Base-by-base conservation (phyloP, 2,888 invertebrate genomes). In the Taphrorychus bicolor region DNA sequence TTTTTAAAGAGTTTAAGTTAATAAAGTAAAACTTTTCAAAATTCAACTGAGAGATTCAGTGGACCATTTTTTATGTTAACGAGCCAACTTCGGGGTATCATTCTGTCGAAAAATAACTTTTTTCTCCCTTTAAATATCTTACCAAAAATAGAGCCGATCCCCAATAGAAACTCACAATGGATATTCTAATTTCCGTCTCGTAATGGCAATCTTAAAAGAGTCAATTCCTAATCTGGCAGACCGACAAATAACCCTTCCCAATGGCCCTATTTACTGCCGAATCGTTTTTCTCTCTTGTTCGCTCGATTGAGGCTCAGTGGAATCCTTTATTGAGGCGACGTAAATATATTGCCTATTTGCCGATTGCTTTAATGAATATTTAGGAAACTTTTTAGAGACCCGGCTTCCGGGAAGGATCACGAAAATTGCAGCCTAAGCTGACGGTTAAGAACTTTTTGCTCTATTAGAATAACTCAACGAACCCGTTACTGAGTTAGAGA, bases 211-310 rank as follows among this genome's bases (percentile, higher is more conserved):
- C 40, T 52, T 40, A 52, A 52, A 60, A 41, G 52, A 32, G 59
- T 59, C 53, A 56, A 62, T 58, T 62, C 41, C 62, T 49, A 62
- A 62, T 67, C 58, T 58, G 58, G 41, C 61, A 57, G 22, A 62
- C 54, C 62, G 62, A 68, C 67, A 68, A 68, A 63, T 59, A 68
- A 63, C 62, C 62, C 63, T 63, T 68, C 41, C 59, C 48, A 59
- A 67, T 48, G 52, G 53, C 48, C 65, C 51, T 54, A 63, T 62
- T 68, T 59, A 61, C 45, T 49, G 42, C 14, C 53, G 32, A n/a
- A 42, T 61, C 57, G 53, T 61, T 67, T 62, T 67, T 59, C 41
- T 59, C 56, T 59, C 59, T 53, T 57, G 59, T 42, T 53, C 51
- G 54, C 19, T 62, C 67, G 62, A 59, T 63, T 68, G 58, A 62